Evolutionary conservation across 2,797 vertebrate genomes (phyloP).

Genomic region (Spheniscus humboldti): DNA sequence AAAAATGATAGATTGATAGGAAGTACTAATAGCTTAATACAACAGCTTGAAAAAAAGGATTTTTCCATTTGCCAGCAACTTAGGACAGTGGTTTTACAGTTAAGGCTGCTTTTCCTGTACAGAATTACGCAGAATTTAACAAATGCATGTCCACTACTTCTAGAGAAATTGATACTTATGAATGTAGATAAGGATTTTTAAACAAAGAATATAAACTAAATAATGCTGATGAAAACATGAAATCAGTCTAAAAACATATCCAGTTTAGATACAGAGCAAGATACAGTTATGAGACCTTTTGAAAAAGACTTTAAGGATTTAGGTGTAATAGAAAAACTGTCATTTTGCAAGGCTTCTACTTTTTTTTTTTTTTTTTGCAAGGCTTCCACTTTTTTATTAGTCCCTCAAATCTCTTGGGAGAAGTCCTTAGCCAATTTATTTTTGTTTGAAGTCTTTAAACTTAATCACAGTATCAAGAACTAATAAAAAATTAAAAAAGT

Average conservation of each 20-base stretch:
- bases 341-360: background rate
- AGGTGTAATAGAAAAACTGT: background rate
- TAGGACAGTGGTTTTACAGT: background rate
- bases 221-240: background rate
- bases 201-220: constrained; percentile 22
- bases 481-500: background rate
- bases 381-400: background rate
- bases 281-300: background rate
- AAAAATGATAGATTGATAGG: background rate
- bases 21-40: background rate
- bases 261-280: background rate
- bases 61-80: background rate
- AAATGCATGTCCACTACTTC: background rate
- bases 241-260: background rate
- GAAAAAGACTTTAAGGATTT: background rate
- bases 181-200: background rate
- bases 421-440: background rate
- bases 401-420: background rate
- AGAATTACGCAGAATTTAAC: constrained; percentile 3
- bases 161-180: constrained; percentile 6
- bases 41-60: background rate
- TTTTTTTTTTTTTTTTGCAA: background rate
- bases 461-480: constrained; percentile 16
- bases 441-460: background rate
- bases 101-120: background rate